These are phyloP conservation scores for Planococcus citri DNA, from an alignment of 1,140 invertebrate genomes.

Conservation along the genomic window DNA sequence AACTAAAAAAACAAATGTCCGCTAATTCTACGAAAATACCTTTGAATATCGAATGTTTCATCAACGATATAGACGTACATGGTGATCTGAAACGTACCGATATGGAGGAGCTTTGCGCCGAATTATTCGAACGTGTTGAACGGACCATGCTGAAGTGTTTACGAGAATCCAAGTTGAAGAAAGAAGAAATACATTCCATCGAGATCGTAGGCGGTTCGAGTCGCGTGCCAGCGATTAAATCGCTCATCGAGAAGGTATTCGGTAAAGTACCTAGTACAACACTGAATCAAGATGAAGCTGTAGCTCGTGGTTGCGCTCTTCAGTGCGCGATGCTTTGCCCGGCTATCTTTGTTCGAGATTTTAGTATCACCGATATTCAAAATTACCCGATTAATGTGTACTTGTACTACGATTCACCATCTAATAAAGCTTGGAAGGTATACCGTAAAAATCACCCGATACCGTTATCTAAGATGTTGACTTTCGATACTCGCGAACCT, in stretches of 20 bases:
- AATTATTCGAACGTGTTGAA: slow-evolving; percentile 62
- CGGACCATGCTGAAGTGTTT: slow-evolving; percentile 52
- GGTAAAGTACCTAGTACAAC: slow-evolving; percentile 81
- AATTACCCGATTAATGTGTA: slow-evolving; percentile 78
- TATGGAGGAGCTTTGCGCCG: slow-evolving; percentile 65
- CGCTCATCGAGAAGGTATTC: slow-evolving; percentile 75
- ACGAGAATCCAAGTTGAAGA: slow-evolving; percentile 58
- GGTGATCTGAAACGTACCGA: slow-evolving; percentile 41
- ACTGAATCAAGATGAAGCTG: slow-evolving; percentile 95
- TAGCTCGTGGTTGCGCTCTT: slow-evolving; percentile 86
- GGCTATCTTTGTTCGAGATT: slow-evolving; percentile 88
- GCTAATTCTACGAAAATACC: slow-evolving; percentile 89
- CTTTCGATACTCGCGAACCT: slow-evolving; percentile 77
- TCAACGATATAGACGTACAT: slow-evolving; percentile 92
- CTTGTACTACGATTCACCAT: slow-evolving; percentile 63
- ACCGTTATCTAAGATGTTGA: slow-evolving; percentile 87
- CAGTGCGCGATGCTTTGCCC: slow-evolving; percentile 96
- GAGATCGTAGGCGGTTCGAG: slow-evolving; percentile 94
- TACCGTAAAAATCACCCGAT: slow-evolving; percentile 78
- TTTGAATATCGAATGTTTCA: slow-evolving; percentile 95
- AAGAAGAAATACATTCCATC: slow-evolving; percentile 82
- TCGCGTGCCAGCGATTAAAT: slow-evolving; percentile 85
- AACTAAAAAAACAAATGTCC: slow-evolving; percentile 98
- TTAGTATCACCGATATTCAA: slow-evolving; percentile 83
- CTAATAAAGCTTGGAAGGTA: slow-evolving; percentile 46